Base-by-base conservation (phyloP, 1,140 invertebrate genomes). In the Magallana angulata region DNA sequence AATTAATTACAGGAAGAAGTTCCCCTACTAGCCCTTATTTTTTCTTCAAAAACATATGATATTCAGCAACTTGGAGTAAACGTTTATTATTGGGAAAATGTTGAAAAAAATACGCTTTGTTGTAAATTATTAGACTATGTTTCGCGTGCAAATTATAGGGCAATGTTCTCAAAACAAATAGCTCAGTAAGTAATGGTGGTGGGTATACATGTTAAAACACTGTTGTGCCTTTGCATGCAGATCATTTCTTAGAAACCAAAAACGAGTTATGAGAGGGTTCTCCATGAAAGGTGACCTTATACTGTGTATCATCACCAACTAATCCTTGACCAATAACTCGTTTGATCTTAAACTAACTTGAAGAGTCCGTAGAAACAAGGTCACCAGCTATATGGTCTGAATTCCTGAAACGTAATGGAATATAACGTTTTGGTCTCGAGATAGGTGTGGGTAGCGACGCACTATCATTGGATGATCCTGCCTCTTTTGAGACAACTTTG, bases 261-360 rank as follows among this genome's bases (percentile, higher is more conserved):
- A 86, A 36, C 57, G 68, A 8, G n/a, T 86, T 86, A 11, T 80
- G 85, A 6, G 48, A 64, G 18, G 85, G 68, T 80, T 86, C 68
- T 7, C 68, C 85, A 80, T 11, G n/a, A 64, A 86, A 86, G 6
- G n/a, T 64, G 18, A 86, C 56, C 16, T 57, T 24, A 7, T 86
- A 86, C 36, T 86, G 48, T 9, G 30, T 18, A 9, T 48, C 24
- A 58, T 18, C 11, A 7, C 24, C 71, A 57, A 36, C n/a, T 76
- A 3, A 8, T 80, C 18, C 71, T 56, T 62, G 1, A 30, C 59
- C 84, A 7, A 85, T 4, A 68, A 71, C 36, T 62, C 68, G 85
- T 48, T 68, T 48, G 5, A 85, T 56, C 24, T 68, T 85, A 62
- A 56, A 68, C 16, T 11, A 24, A 60, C 58, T 62, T 59, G 60